Conservation (phyloP, 2,888 invertebrate species). For the Ecliptopera silaceata region DNA sequence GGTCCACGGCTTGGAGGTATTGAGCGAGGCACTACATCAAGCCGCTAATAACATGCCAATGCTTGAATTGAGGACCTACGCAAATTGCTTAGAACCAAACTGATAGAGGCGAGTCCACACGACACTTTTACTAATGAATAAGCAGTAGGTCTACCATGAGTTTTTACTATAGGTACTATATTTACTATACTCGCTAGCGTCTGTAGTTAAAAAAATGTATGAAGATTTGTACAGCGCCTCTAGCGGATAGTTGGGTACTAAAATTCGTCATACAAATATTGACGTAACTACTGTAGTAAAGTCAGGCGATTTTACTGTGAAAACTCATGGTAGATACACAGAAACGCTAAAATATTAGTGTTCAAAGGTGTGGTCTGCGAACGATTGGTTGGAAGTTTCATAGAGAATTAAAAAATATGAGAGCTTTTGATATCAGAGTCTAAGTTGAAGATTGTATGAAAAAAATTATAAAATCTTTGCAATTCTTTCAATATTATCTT, state of each 20-base stretch:
- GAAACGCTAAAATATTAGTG: slow-evolving; percentile 29
- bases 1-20: background rate
- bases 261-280: too few relatives aligned
- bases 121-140: slow-evolving; percentile 57
- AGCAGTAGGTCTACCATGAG: too few relatives aligned
- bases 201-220: too few relatives aligned
- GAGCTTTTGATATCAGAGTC: background rate
- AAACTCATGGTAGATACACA: too few relatives aligned
- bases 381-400: background rate
- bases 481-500: too few relatives aligned
- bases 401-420: background rate
- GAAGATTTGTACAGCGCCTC: too few relatives aligned
- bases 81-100: slow-evolving; percentile 19
- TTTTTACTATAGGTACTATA: too few relatives aligned
- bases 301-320: too few relatives aligned
- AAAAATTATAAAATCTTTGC: too few relatives aligned
- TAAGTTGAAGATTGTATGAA: background rate
- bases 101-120: slow-evolving; percentile 30
- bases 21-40: slow-evolving; percentile 24
- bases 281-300: too few relatives aligned
- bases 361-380: slow-evolving; percentile 22
- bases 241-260: too few relatives aligned
- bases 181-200: too few relatives aligned
- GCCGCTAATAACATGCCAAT: slow-evolving; percentile 29
- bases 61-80: slow-evolving; percentile 19